Base-by-base conservation (phyloP, 2,888 invertebrate species). In the Lapara coniferarum region DNA sequence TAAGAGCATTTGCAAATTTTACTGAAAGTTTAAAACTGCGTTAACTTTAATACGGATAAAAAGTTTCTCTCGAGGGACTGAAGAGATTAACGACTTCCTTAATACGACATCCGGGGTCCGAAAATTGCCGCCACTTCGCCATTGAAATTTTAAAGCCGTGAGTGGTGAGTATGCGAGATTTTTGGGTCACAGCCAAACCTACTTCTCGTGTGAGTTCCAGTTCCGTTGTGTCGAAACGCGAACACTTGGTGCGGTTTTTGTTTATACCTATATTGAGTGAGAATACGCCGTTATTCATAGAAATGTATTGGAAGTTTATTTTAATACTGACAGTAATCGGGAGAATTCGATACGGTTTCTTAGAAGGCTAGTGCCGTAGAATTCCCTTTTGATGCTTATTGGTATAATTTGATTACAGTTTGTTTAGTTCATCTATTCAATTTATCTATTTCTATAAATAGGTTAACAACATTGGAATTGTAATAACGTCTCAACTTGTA, bases 121-220 rank as follows among this genome's bases (percentile, higher is more conserved):
- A 63, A 49, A 49, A 63, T 63, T 63, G 49, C 49, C 59, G 59
- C 19, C 63, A 12, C 46, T 63, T 16, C n/a, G 63, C 63, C 63
- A 44, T 63, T 63, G 10, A 49, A 49, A 63, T 46, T 13, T 25
- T 56, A 19, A 46, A 63, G 63, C 19, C 63, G 49, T 6, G 19
- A 63, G 63, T 49, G 46, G 63, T 63, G 63, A 49, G 63, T 46
- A 25, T 0, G 51, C 46, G 49, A 63, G 46, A 46, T 63, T 63
- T 63, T 63, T 63, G 63, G 63, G 63, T 63, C 63, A 63, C 49
- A 63, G 63, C 63, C 63, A 63, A 63, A 63, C 63, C 63, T 19
- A 63, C 63, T 63, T 63, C 63, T 63, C 49, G 19, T 49, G 13
- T 49, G 63, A 63, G 49, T 46, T 19, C 63, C 63, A 37, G 46